These are phyloP conservation scores for Glandiceps talaboti DNA, from an alignment of 53 echinoderm and acorn worm genomes.

Conservation along the genomic window DNA sequence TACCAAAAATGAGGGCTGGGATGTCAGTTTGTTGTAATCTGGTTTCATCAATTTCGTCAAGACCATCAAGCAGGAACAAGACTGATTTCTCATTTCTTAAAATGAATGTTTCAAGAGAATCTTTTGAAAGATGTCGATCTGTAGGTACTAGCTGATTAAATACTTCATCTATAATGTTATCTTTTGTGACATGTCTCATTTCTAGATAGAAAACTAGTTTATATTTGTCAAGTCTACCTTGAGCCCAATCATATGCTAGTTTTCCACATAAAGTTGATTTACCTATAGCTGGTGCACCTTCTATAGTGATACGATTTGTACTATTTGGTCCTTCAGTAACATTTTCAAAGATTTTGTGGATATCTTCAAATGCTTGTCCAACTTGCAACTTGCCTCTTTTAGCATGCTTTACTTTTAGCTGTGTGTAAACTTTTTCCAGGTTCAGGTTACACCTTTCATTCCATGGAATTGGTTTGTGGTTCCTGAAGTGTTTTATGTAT, in stretches of 20 bases:
- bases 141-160: neutral
- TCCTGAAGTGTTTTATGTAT: no score
- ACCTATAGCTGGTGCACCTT: neutral
- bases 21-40: neutral
- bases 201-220: no score
- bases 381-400: no score
- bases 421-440: no score
- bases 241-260: neutral
- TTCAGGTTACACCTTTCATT: no score
- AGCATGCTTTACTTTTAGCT: no score
- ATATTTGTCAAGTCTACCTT: neutral
- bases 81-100: neutral
- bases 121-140: neutral
- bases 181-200: neutral
- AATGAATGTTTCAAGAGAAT: neutral
- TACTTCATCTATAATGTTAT: neutral
- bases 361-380: no score
- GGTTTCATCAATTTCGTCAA: neutral
- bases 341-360: no score
- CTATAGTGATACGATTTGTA: neutral
- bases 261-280: neutral
- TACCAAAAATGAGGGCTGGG: neutral
- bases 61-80: neutral
- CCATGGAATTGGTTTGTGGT: no score
- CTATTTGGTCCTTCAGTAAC: no score